Base-by-base conservation (phyloP, 2,888 invertebrate species). In the Catocala sponsa region DNA sequence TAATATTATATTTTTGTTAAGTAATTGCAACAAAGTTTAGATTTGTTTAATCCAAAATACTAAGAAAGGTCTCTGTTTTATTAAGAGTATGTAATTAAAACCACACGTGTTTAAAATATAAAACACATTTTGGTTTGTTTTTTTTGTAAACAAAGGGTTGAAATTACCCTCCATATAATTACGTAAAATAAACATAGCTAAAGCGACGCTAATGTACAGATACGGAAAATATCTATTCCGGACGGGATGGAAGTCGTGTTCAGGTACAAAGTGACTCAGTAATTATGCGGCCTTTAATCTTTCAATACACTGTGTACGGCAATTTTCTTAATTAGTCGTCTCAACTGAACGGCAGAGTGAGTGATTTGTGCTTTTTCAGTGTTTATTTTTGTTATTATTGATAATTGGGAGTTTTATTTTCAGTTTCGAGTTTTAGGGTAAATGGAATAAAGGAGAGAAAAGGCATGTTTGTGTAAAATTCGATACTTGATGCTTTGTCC, bases 211-310 rank as follows among this genome's bases (percentile, higher is more conserved):
- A 7, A 41, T 6, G 12, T 41, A 41, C 38, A 56, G 43, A 42
- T 44, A 15, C 32, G 50, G 33, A 44, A 13, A 42, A 33, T 35
- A n/a, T 44, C 50, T 57, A 50, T 35, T 50, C n/a, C 13, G 11
- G 48, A 56, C 25, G 35, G 54, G n/a, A 12, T 12, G 12, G 41
- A 42, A 47, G 46, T 9, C 11, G 11, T 41, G 35, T 41, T 48
- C 9, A 12, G 32, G 52, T 47, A 46, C 58, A 58, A 58, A 58
- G 47, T 9, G 32, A 5, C 5, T 42, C 10, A 41, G 52, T 53
- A 53, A 59, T 59, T 59, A 58, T 12, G 9, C 2, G 33, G 47
- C 47, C 33, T 52, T 59, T 42, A 59, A 48, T 59, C 53, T 59
- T 53, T 48, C 59, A 48, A 35, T 42, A 13, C 12, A 0, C 12